Evolutionary conservation across 2,888 invertebrate species (phyloP), one percentile per base, ranked within the genome.

Genomic region (Tipula helvola): DNA sequence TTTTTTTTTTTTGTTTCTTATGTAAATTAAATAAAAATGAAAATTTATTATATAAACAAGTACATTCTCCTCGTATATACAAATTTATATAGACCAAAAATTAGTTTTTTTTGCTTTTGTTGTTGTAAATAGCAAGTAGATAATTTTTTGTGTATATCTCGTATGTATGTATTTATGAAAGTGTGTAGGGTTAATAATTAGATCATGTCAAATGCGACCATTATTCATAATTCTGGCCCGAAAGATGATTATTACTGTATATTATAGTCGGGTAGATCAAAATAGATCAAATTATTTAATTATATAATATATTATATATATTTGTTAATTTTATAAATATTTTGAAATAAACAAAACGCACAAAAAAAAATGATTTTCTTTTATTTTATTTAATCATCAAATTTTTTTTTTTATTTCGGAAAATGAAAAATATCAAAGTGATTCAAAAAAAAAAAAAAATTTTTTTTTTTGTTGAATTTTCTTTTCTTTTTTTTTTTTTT

Each of bases 11-110:
- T 83, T 84, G 12, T 36, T 83, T 84, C 12, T 36, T 39, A 84
- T 39, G 16, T 84, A 84, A 84, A 84, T 84, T 84, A 39, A 39
- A 84, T 39, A 84, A 84, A 84, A 84, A 84, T 39, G 85, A 85
- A 42, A 85, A 85, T 85, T 85, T 85, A 85, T 85, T 85, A 42
- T 85, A 42, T 85, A 85, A 85, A 85, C 85, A 85, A 44, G 36
- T 84, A 84, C 41, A 84, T 84, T 84, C 28, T 28, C 28, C 28
- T 28, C 28, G 39, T 84, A 84, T 84, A 84, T 84, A 84, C 41
- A 84, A n/a, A 84, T 39, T 39, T 84, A 83, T 71, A 71, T 71
- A 71, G 71, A 71, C 52, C 52, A 52, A 52, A 52, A 52, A 52
- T 44, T n/a, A n/a, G 52, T 52, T 16, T n/a, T n/a, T n/a, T n/a